Percentiles rank a stretch among this genome's conserved stretches.
Evolutionary conservation across 1,140 invertebrate species (phyloP).

Genomic region (Drosophila guanche): DNA sequence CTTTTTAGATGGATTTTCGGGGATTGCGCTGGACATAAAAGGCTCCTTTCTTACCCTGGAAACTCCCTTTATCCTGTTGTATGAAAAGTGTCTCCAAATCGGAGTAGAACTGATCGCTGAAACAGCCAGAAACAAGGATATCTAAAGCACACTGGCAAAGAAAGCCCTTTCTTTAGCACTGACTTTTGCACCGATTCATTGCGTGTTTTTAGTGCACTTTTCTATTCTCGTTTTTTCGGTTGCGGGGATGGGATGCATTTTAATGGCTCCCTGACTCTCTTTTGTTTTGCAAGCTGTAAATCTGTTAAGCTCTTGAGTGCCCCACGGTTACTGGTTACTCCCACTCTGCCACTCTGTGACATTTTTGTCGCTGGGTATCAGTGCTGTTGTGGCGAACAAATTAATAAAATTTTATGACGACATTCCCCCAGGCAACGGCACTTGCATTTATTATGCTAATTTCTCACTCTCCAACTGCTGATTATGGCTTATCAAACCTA

Average conservation of each 20-base stretch:
- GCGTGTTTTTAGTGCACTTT: slow-evolving; percentile 61
- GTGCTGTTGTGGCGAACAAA: slow-evolving; percentile 30
- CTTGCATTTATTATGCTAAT: slow-evolving; percentile 72
- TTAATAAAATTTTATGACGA: slow-evolving; percentile 77
- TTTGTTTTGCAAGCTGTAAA: slow-evolving; percentile 60
- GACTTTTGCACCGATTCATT: slow-evolving; percentile 24
- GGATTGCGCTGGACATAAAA: too few relatives aligned
- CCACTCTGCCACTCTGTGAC: too few relatives aligned
- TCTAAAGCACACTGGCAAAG: too few relatives aligned
- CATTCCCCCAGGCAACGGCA: slow-evolving; percentile 9
- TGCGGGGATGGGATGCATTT: slow-evolving; percentile 9
- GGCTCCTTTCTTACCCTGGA: too few relatives aligned
- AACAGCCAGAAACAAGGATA: too few relatives aligned
- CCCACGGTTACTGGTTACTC: not conserved
- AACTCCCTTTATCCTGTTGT: too few relatives aligned
- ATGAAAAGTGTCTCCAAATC: too few relatives aligned
- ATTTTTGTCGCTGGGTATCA: too few relatives aligned
- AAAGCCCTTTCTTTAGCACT: too few relatives aligned
- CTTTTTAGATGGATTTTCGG: too few relatives aligned
- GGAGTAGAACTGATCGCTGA: too few relatives aligned
- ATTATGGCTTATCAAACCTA: slow-evolving; percentile 70
- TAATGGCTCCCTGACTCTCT: slow-evolving; percentile 42
- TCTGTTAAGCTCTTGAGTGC: slow-evolving; percentile 77
- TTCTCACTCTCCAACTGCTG: slow-evolving; percentile 37
- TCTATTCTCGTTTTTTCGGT: slow-evolving; percentile 20